A percentile compares a stretch with the other conserved stretches of the same genome.
Conservation (phyloP, 2,113 vertebrate species). For the Coracopsis vasa region DNA sequence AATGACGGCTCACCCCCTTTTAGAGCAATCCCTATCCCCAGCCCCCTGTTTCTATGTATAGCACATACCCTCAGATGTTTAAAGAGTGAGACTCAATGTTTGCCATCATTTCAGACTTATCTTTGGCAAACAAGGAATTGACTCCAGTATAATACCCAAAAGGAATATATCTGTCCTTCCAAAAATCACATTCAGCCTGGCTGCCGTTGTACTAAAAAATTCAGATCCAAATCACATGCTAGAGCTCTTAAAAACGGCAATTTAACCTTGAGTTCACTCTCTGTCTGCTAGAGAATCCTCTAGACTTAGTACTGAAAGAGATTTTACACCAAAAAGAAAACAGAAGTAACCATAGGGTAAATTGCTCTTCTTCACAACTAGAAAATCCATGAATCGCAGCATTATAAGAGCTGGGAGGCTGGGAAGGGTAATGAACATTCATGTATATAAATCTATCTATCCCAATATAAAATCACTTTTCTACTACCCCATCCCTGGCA, state of each 20-base stretch:
- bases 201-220: not conserved
- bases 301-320: not conserved
- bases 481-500: not conserved
- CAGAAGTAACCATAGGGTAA: not conserved
- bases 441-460: not conserved
- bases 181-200: conserved; percentile 46
- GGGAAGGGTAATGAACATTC: not conserved
- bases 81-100: conserved; percentile 30
- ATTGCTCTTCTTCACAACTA: not conserved
- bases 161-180: conserved; percentile 44
- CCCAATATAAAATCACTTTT: not conserved
- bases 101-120: conserved; percentile 60
- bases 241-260: not conserved
- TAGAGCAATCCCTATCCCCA: conserved; percentile 3
- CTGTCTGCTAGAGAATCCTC: not conserved
- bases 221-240: not conserved
- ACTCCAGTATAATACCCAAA: conserved; percentile 38
- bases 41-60: conserved; percentile 9
- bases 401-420: not conserved
- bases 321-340: not conserved
- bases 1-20: not conserved
- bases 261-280: conserved; percentile 30
- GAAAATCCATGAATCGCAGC: not conserved
- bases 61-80: conserved; percentile 11
- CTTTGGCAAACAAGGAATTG: conserved; percentile 57